Percentiles rank a stretch among this genome's conserved stretches.
These are phyloP conservation scores for Clinocottus analis DNA, from an alignment of 2,113 vertebrate genomes.

Conservation along the genomic window DNA sequence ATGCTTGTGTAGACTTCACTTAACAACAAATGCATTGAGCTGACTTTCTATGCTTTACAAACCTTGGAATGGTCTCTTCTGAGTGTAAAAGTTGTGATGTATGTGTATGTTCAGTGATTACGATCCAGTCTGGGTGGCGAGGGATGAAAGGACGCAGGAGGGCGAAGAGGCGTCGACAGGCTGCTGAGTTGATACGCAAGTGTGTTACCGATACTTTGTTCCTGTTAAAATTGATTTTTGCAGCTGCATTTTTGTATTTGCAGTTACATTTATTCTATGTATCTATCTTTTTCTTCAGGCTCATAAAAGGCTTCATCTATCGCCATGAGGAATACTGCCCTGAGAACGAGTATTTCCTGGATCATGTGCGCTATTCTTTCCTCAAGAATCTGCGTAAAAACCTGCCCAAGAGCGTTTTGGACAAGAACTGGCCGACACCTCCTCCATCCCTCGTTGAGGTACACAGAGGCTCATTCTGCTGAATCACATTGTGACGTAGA, in stretches of 20 bases:
- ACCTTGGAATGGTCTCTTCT: constrained; percentile 29
- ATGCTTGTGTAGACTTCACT: neutral
- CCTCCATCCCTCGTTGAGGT: constrained; percentile 91
- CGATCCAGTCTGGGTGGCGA: constrained; percentile 97
- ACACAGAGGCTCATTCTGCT: neutral
- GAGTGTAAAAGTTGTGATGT: constrained; percentile 31
- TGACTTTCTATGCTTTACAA: constrained; percentile 11
- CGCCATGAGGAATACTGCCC: constrained; percentile 90
- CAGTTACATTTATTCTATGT: neutral
- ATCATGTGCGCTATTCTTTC: constrained; percentile 93
- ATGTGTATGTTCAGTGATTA: constrained; percentile 84
- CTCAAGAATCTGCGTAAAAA: constrained; percentile 90
- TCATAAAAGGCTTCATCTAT: constrained; percentile 96
- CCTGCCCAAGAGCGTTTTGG: constrained; percentile 90
- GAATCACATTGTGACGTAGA: neutral
- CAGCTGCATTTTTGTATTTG: neutral
- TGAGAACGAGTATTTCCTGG: constrained; percentile 94
- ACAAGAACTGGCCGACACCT: constrained; percentile 91
- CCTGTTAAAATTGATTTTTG: constrained; percentile 17
- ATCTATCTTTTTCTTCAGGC: constrained; percentile 72
- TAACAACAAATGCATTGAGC: neutral
- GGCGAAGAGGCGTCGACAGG: constrained; percentile 90
- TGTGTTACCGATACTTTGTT: constrained; percentile 62
- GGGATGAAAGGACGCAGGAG: constrained; percentile 91
- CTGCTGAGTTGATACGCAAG: constrained; percentile 91